phyloP scores from a whole-genome alignment of 2,888 invertebrate species.

The Synanthedon tipuliformis region DNA sequence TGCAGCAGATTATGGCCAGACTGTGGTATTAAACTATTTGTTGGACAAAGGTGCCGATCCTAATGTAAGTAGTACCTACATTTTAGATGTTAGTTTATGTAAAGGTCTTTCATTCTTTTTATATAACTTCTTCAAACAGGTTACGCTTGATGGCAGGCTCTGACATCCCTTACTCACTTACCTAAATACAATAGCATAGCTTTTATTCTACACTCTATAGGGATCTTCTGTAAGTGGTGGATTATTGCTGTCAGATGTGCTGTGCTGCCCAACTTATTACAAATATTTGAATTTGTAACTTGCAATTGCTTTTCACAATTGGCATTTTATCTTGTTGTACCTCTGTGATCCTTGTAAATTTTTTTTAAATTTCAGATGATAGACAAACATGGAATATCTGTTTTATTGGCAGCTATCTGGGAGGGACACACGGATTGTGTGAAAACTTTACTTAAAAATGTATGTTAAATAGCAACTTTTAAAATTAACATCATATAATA shows the following conservation, averaged over 20 bases:
- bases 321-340: slow-evolving; percentile 6
- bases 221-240: too few species aligned
- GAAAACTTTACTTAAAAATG: slow-evolving; percentile 85
- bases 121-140: too few species aligned
- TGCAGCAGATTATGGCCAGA: slow-evolving; percentile 97
- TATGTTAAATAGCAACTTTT: slow-evolving; percentile 44
- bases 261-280: neutral
- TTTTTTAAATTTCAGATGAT: slow-evolving; percentile 73
- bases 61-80: slow-evolving; percentile 74
- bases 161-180: too few species aligned
- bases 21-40: slow-evolving; percentile 87
- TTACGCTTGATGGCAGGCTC: too few species aligned
- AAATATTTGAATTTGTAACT: neutral
- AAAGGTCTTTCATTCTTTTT: too few species aligned
- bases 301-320: slow-evolving; percentile 1
- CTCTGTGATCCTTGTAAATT: neutral
- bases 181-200: too few species aligned
- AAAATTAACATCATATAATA: too few species aligned
- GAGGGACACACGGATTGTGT: slow-evolving; percentile 96
- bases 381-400: slow-evolving; percentile 96
- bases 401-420: slow-evolving; percentile 95
- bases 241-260: too few species aligned
- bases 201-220: too few species aligned
- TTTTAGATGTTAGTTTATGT: too few species aligned
- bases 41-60: slow-evolving; percentile 91